Evolutionary conservation across 2,888 invertebrate species (phyloP), one percentile per base, ranked within the genome.

Genomic region (Eupithecia abbreviata): DNA sequence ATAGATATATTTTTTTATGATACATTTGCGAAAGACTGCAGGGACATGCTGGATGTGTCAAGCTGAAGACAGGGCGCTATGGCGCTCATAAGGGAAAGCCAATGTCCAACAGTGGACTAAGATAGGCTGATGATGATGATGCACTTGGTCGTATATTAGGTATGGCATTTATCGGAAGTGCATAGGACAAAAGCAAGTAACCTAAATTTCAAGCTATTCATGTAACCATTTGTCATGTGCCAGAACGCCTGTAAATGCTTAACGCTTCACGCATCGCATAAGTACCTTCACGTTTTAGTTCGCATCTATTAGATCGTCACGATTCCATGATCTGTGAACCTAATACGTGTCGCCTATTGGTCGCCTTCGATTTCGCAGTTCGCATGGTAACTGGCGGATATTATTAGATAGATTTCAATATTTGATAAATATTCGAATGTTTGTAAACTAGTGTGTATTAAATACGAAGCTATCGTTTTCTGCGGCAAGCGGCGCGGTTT

Each of bases 341-440:
- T 81, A 82, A 81, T 81, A 58, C n/a, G 18, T 58, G 18, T 58
- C 18, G 18, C 9, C 18, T 58, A 18, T 58, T 9, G 10, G 62
- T 12, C 18, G 62, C 10, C 12, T 62, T 62, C 30, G 9, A 58
- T 9, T 62, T 30, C 62, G 18, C 62, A 30, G 30, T 71, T 74
- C 71, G 68, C 79, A 75, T 71, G 62, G 66, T 42, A 73, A 73
- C 71, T 65, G 71, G 71, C 84, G 86, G 85, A 86, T 85, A 85
- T 85, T 84, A 82, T 82, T 75, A 79, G 82, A 82, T 80, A 83
- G 81, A 42, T 66, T 15, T 66, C 42, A 15, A 66, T 66, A 3
- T 42, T 41, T 66, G 15, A 42, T 66, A 66, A 66, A 66, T 66
- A 66, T 4, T 62, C 30, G 4, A 62, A 62, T 62, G 62, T 12